These are phyloP conservation scores for Hemaris fuciformis DNA, from an alignment of 2,888 invertebrate genomes.

Conservation along the genomic window DNA sequence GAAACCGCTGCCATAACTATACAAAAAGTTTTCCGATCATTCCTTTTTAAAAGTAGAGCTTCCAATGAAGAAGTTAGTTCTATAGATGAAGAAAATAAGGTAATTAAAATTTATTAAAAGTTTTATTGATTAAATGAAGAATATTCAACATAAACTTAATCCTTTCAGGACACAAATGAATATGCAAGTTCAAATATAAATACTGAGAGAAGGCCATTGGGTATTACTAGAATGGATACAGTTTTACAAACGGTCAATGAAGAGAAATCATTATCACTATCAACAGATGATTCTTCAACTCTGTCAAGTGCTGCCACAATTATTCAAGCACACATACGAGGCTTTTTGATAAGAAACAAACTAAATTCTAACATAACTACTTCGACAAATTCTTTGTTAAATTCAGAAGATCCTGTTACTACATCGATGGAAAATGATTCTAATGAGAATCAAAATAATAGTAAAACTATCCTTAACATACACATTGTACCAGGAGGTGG, in stretches of 20 bases:
- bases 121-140: conserved; percentile 9
- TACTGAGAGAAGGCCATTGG: conserved; percentile 61
- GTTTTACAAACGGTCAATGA: conserved; percentile 78
- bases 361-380: conserved; percentile 64
- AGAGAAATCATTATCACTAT: conserved; percentile 74
- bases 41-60: conserved; percentile 71
- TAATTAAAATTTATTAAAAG: conserved; percentile 25
- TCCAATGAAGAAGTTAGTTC: conserved; percentile 55
- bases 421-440: conserved; percentile 44
- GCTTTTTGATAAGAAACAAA: conserved; percentile 83
- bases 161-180: conserved; percentile 54
- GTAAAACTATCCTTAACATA: conserved; percentile 71
- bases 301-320: conserved; percentile 82
- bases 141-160: conserved; percentile 13
- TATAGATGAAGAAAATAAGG: conserved; percentile 52
- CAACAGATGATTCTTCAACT: conserved; percentile 76
- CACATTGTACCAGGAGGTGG: conserved; percentile 70
- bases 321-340: conserved; percentile 86
- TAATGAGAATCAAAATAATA: conserved; percentile 51
- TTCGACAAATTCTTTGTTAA: conserved; percentile 61
- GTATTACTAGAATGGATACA: conserved; percentile 70
- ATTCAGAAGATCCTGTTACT: conserved; percentile 57
- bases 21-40: conserved; percentile 79
- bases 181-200: conserved; percentile 42
- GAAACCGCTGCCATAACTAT: conserved; percentile 80